Evolutionary conservation across 2,888 invertebrate genomes (phyloP), one percentile per base, ranked within the genome.

Genomic region (Harpalus rubripes): DNA sequence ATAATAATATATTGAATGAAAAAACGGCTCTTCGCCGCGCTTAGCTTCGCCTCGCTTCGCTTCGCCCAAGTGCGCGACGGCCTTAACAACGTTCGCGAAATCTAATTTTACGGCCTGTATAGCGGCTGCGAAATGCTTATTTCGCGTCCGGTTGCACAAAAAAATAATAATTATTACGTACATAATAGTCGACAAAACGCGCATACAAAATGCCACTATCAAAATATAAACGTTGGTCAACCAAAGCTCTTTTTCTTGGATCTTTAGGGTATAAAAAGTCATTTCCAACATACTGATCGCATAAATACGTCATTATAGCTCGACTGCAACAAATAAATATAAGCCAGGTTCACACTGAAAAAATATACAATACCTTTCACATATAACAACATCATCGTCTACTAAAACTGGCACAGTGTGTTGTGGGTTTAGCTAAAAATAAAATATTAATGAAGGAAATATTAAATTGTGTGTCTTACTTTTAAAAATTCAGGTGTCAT

Each of bases 211-310:
- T 95, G 26, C 95, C 96, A 89, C 95, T 93, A 88, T 97, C 97
- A 90, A 97, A 97, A 91, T 95, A 96, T 85, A 97, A 91, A 83
- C 95, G 93, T 89, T 96, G 95, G 91, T 97, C 96, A 74, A 98
- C 95, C 1, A 95, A 84, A 0, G 96, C 97, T 58, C 96, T 93
- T 87, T 94, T 94, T 89, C 95, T 94, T 6, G 96, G 94, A 88
- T 96, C 96, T 88, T 95, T 96, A 1, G 97, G 97, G 90, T 95
- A 95, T 61, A 97, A 91, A 0, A 93, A 92, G 88, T 95, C 95
- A 88, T 95, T 94, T 90, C 96, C 96, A 84, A 95, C 96, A 90
- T 97, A 97, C 89, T 96, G 95, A 91, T 95, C 95, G 44, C 93
- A 95, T 89, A 98, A 92, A 91, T 98, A 98, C 0, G 94, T 92